phyloP scores from a whole-genome alignment of 1,140 invertebrate genomes.

The Trichonephila inaurata region DNA sequence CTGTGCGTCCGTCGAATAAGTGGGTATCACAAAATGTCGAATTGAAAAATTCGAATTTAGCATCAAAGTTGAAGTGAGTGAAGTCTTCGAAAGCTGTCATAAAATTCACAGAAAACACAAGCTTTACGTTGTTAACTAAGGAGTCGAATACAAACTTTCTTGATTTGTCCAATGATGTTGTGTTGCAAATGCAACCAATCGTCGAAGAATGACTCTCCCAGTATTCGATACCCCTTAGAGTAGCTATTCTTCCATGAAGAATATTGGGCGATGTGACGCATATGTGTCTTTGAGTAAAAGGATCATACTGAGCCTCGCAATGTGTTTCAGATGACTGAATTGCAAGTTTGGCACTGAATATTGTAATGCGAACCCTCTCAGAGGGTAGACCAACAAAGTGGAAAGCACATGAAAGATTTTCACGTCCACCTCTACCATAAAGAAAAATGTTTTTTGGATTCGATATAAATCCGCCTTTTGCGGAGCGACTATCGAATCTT shows the following conservation, averaged over 20 bases:
- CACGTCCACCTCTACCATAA: conserved; percentile 77
- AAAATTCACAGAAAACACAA: conserved; percentile 88
- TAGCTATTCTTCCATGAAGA: neutral
- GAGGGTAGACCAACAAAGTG: conserved; percentile 75
- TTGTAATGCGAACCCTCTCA: conserved; percentile 71
- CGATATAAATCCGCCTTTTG: conserved; percentile 72
- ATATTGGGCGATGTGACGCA: neutral
- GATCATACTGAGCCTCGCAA: conserved; percentile 45
- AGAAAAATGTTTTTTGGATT: conserved; percentile 77
- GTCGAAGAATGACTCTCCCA: conserved; percentile 81
- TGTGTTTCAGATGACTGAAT: conserved; percentile 21
- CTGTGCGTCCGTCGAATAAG: conserved; percentile 23
- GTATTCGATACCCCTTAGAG: conserved; percentile 28
- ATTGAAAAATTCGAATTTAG: conserved; percentile 90
- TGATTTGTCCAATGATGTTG: conserved; percentile 81
- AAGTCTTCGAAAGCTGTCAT: conserved; percentile 93
- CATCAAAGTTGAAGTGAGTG: conserved; percentile 90
- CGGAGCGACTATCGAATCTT: conserved; percentile 71
- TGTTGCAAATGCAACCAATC: conserved; percentile 88
- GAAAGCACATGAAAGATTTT: conserved; percentile 77
- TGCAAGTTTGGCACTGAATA: conserved; percentile 60
- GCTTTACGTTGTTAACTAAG: conserved; percentile 79
- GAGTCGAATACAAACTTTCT: conserved; percentile 56
- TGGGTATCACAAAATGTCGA: conserved; percentile 65
- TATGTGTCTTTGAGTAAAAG: conserved; percentile 42